phyloP scores from a whole-genome alignment of 2,113 vertebrate species.

The Salvelinus sp. region DNA sequence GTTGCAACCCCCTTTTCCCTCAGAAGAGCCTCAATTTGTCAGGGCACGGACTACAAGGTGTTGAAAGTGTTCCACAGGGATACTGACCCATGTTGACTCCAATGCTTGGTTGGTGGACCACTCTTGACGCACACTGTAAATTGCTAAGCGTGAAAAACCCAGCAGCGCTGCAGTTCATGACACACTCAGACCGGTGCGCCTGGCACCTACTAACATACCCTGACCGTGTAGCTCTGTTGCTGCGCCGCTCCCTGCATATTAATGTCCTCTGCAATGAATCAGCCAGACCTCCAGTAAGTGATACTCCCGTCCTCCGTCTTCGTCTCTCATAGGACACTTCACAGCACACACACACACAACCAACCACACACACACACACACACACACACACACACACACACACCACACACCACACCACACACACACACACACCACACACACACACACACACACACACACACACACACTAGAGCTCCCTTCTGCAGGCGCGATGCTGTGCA shows the following conservation, averaged over 20 bases:
- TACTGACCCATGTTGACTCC: no score
- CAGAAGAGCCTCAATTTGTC: no score
- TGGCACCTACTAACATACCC: no score
- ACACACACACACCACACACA: background rate
- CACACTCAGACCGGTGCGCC: no score
- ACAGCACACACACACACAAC: background rate
- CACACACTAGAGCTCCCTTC: background rate
- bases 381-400: background rate
- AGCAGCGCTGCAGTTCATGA: no score
- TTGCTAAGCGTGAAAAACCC: no score
- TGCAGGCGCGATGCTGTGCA: background rate
- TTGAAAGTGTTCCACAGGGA: no score
- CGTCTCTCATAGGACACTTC: background rate
- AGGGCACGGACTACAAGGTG: no score
- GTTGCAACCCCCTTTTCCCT: no score
- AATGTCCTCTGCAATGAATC: conserved; percentile 34
- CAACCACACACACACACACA: background rate
- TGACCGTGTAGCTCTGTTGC: conserved; percentile 6
- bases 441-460: background rate
- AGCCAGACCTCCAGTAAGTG: background rate
- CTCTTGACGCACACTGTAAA: no score
- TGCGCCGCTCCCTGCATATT: conserved; percentile 36
- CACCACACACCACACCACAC: background rate
- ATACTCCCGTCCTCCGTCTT: background rate
- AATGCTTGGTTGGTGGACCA: no score